These are phyloP conservation scores for Progne subis DNA, from an alignment of 2,113 vertebrate genomes.

Conservation along the genomic window DNA sequence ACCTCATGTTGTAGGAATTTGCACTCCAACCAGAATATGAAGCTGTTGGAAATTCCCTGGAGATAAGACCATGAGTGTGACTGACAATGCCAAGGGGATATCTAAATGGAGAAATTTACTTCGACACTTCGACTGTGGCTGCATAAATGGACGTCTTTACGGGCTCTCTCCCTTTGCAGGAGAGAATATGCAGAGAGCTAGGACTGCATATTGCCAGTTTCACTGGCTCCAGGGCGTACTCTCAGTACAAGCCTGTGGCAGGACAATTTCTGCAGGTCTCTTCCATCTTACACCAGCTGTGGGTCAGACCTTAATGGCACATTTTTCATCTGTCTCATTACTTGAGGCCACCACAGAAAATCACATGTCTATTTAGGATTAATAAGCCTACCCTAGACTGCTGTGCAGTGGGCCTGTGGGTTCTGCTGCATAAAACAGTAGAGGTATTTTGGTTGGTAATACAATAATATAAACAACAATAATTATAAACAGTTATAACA, in stretches of 20 bases:
- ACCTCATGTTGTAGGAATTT: conserved; percentile 1
- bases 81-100: background rate
- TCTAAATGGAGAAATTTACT: background rate
- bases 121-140: background rate
- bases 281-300: background rate
- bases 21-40: background rate
- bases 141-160: background rate
- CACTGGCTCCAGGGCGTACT: background rate
- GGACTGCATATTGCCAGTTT: fast-evolving
- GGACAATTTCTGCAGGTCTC: background rate
- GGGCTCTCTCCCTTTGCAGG: background rate
- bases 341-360: background rate
- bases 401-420: background rate
- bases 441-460: background rate
- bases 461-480: background rate
- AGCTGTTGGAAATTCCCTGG: background rate
- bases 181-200: background rate
- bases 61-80: background rate
- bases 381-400: background rate
- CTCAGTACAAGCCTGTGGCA: background rate
- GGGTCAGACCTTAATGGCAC: background rate
- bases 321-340: background rate
- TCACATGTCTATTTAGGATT: background rate
- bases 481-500: background rate
- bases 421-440: background rate